A percentile compares a stretch with the other conserved stretches of the same genome.
These are phyloP conservation scores for Oenanthe melanoleuca DNA, from an alignment of 2,113 vertebrate genomes.

Conservation along the genomic window DNA sequence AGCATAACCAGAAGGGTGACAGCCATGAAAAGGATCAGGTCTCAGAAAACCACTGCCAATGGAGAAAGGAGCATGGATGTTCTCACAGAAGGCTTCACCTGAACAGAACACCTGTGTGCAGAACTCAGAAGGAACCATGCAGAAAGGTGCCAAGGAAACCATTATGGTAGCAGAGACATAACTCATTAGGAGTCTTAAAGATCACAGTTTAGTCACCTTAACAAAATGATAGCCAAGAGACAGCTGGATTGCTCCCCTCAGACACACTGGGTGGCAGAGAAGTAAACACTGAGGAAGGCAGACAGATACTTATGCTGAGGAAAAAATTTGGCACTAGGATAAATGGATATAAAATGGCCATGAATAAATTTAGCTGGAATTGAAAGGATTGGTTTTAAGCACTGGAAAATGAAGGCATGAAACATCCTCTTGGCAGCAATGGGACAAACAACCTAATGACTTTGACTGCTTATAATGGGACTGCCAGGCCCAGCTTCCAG, in stretches of 20 bases:
- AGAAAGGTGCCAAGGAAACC: not conserved
- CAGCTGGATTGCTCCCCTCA: not conserved
- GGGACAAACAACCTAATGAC: not conserved
- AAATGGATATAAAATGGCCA: constrained; percentile 12
- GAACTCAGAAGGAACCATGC: not conserved
- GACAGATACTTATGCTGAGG: not conserved
- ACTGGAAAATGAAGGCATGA: constrained; percentile 34
- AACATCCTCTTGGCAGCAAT: constrained; percentile 1
- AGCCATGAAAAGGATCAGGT: not conserved
- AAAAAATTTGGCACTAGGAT: constrained; percentile 25
- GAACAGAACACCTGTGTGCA: not conserved
- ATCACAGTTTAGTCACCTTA: not conserved
- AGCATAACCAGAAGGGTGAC: not conserved
- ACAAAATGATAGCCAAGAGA: not conserved
- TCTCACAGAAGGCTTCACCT: not conserved
- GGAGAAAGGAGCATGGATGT: not conserved
- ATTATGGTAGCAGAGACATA: not conserved
- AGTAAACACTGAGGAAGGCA: constrained; percentile 1
- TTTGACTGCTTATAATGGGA: not conserved
- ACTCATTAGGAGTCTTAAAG: not conserved
- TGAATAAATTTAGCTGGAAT: constrained; percentile 42
- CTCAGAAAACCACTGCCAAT: not conserved
- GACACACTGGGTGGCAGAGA: not conserved
- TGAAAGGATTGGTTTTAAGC: constrained; percentile 22
- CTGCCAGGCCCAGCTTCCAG: not conserved